Evolutionary conservation across 2,888 invertebrate genomes (phyloP).

Genomic region (Fragum fragum): DNA sequence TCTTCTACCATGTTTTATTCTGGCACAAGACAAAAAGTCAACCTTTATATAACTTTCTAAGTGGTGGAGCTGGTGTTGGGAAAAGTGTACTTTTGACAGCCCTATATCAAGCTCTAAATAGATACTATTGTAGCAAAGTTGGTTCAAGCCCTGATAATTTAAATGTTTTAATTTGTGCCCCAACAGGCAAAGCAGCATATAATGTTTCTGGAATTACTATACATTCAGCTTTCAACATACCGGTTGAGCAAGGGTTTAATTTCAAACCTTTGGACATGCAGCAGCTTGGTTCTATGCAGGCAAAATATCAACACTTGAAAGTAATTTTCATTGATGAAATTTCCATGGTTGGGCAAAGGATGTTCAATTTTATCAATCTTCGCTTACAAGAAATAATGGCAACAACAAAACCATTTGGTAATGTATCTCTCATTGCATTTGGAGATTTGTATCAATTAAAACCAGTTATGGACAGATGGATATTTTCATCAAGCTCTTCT

Average conservation of each 20-base stretch:
- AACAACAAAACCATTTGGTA: slow-evolving; percentile 61
- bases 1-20: slow-evolving; percentile 52
- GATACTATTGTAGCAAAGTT: neutral
- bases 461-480: no score
- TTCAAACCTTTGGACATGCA: slow-evolving; percentile 57
- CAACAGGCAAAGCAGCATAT: slow-evolving; percentile 55
- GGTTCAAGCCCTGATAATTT: slow-evolving; percentile 37
- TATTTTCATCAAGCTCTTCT: slow-evolving; percentile 13
- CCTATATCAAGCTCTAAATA: slow-evolving; percentile 39
- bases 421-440: slow-evolving; percentile 57
- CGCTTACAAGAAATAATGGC: slow-evolving; percentile 60
- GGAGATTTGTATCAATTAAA: no score
- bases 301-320: slow-evolving; percentile 39
- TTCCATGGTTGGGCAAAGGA: no score
- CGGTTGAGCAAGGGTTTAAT: slow-evolving; percentile 39
- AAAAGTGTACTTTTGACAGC: slow-evolving; percentile 54
- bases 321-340: no score
- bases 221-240: slow-evolving; percentile 49
- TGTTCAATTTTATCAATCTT: no score
- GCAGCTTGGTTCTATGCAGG: slow-evolving; percentile 29
- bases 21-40: slow-evolving; percentile 41
- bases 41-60: slow-evolving; percentile 56
- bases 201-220: slow-evolving; percentile 50
- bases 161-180: slow-evolving; percentile 48
- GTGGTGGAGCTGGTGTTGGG: slow-evolving; percentile 66